phyloP scores from a whole-genome alignment of 2,797 vertebrate genomes.

The Pelobates cultripes region DNA sequence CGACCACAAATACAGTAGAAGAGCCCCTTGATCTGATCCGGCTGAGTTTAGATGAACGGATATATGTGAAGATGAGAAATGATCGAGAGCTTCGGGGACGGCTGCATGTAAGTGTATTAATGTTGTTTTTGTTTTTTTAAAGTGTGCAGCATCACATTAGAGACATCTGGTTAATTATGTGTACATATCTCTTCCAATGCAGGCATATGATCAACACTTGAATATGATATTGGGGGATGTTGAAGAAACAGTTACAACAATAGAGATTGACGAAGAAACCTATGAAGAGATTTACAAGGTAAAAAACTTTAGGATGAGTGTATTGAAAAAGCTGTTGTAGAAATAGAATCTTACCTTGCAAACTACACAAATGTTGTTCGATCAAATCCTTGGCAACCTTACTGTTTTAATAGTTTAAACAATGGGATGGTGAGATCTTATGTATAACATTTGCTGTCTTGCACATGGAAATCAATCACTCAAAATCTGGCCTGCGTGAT shows the following conservation, averaged over 20 bases:
- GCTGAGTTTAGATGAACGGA: constrained; percentile 94
- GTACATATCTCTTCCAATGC: constrained; percentile 42
- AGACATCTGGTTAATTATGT: neutral
- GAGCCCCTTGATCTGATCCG: constrained; percentile 96
- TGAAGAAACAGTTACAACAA: constrained; percentile 97
- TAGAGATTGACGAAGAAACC: constrained; percentile 98
- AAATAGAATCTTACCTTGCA: no score
- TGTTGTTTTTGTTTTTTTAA: constrained; percentile 1
- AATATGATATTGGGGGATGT: constrained; percentile 99
- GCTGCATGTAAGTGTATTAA: constrained; percentile 86
- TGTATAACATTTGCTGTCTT: no score
- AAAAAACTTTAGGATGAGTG: constrained; percentile 36
- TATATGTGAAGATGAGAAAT: constrained; percentile 98
- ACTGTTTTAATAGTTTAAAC: no score
- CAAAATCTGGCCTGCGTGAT: no score
- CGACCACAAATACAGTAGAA: constrained; percentile 92
- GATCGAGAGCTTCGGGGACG: constrained; percentile 94
- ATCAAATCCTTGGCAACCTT: no score
- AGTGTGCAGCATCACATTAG: constrained; percentile 58
- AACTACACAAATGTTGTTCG: no score
- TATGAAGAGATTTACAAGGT: constrained; percentile 99
- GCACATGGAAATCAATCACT: no score
- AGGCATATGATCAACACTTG: constrained; percentile 98
- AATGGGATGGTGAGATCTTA: no score
- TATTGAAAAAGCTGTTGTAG: no score